Evolutionary conservation across 2,797 vertebrate genomes (phyloP).

Genomic region (Loriculus beryllinus): DNA sequence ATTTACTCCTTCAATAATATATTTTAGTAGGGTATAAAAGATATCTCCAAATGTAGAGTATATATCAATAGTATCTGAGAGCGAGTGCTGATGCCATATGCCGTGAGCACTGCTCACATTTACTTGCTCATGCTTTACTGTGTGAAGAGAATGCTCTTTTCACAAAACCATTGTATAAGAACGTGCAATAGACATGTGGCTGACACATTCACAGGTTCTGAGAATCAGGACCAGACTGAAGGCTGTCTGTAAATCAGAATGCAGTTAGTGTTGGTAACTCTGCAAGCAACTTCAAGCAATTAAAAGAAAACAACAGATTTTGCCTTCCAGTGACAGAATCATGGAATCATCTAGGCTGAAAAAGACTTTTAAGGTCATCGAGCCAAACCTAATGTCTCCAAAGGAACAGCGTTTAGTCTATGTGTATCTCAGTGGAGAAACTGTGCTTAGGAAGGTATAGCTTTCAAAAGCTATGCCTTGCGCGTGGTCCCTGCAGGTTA

Average conservation of each 20-base stretch:
- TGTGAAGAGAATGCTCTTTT: background rate
- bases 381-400: background rate
- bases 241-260: background rate
- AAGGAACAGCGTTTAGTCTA: background rate
- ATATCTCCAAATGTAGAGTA: background rate
- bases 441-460: background rate
- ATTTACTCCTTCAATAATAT: background rate
- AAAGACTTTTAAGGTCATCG: background rate
- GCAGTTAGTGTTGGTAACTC: background rate
- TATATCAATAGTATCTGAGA: background rate
- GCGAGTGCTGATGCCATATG: background rate
- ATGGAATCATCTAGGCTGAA: background rate
- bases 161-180: background rate
- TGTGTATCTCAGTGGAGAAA: background rate
- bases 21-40: background rate
- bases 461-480: rapidly evolving
- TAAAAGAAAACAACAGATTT: background rate
- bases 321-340: background rate
- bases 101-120: background rate
- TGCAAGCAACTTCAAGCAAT: background rate
- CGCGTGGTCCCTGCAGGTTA: rapidly evolving
- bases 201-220: background rate
- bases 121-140: background rate
- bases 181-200: rapidly evolving
- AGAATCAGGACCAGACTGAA: background rate